Percentiles rank a stretch among this genome's conserved stretches.
Evolutionary conservation across 2,888 invertebrate genomes (phyloP).

Genomic region (Exocentrus adspersus): DNA sequence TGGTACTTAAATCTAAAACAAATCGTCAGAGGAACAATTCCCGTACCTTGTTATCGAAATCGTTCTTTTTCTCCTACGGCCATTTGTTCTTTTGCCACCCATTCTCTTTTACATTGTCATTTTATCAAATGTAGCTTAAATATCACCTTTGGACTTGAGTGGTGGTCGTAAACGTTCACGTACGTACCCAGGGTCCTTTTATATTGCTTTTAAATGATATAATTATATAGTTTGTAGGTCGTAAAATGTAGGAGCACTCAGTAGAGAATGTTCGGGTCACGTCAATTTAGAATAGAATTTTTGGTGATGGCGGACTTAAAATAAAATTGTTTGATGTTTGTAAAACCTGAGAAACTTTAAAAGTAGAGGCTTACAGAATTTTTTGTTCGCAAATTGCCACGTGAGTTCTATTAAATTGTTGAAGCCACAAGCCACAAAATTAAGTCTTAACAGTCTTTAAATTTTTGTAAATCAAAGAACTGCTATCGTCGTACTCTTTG

Average conservation of each 20-base stretch:
- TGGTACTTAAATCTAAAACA: background rate
- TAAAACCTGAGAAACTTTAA: background rate
- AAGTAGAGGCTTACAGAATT: too few relatives aligned
- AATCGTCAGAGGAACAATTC: background rate
- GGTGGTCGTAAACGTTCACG: conserved; percentile 8
- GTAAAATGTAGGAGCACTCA: conserved; percentile 16
- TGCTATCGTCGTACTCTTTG: too few relatives aligned
- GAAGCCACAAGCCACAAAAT: too few relatives aligned
- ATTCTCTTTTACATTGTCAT: background rate
- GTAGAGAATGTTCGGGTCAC: conserved; percentile 3
- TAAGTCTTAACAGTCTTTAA: too few relatives aligned
- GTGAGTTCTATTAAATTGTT: too few relatives aligned
- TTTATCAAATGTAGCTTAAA: conserved; percentile 5
- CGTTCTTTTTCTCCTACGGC: background rate
- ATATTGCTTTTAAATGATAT: conserved; percentile 26
- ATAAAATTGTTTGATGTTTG: conserved; percentile 1
- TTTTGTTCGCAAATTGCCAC: too few relatives aligned
- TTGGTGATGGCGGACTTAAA: conserved; percentile 10
- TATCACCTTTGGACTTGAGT: conserved; percentile 8
- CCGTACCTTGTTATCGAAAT: background rate
- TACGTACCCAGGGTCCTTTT: conserved; percentile 14
- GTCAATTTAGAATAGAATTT: conserved; percentile 26
- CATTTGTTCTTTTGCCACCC: background rate
- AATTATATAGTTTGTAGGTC: conserved; percentile 18
- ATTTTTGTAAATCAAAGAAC: too few relatives aligned